These are phyloP conservation scores for Acestrorhynchus altus DNA, from an alignment of 2,797 vertebrate genomes.

Conservation along the genomic window DNA sequence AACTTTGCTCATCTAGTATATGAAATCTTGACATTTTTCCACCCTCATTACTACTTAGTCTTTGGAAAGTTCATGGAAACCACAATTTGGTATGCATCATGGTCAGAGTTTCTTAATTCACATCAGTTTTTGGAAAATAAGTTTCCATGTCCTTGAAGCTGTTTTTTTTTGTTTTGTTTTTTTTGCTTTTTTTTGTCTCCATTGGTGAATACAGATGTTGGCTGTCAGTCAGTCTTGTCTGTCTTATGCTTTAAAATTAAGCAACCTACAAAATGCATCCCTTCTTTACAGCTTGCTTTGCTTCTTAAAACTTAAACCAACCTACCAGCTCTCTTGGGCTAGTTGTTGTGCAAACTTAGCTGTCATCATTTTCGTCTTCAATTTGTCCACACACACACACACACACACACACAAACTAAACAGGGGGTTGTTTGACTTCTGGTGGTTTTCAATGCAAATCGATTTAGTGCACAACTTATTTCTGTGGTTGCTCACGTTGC, in stretches of 20 bases:
- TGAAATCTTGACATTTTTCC: not conserved
- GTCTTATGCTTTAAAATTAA: not conserved
- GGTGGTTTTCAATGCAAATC: too few species aligned
- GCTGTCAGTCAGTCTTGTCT: constrained; percentile 34
- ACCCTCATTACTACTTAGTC: not conserved
- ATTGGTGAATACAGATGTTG: constrained; percentile 33
- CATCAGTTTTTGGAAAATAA: constrained; percentile 16
- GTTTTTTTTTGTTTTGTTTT: constrained; percentile 22
- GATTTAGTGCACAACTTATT: too few species aligned
- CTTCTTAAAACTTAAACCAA: too few species aligned
- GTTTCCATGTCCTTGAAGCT: too few species aligned
- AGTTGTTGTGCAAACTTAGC: too few species aligned
- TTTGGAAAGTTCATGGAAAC: not conserved
- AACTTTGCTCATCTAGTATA: not conserved
- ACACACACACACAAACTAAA: too few species aligned
- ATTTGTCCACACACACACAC: too few species aligned
- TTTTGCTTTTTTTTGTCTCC: constrained; percentile 16
- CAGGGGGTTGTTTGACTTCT: too few species aligned
- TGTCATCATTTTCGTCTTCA: too few species aligned
- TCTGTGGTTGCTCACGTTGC: too few species aligned
- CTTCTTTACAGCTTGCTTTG: not conserved
- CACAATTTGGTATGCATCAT: constrained; percentile 24
- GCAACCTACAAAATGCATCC: not conserved
- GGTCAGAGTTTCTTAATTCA: constrained; percentile 15
- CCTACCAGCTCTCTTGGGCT: too few species aligned